These are phyloP conservation scores for Leucosticte australis DNA, from an alignment of 2,113 vertebrate species.

Conservation along the genomic window DNA sequence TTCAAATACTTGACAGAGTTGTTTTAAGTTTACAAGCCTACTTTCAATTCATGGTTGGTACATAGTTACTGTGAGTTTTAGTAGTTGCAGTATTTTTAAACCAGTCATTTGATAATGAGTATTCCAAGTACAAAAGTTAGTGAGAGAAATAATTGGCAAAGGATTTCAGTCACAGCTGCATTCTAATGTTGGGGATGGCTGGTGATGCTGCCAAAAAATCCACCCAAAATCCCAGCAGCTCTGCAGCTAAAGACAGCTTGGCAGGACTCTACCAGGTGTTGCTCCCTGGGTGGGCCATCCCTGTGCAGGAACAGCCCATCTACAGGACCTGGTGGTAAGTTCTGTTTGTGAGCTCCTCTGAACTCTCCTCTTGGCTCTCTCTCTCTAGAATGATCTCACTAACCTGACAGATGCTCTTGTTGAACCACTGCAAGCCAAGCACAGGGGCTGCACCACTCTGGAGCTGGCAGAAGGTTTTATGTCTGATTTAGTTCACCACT, in stretches of 20 bases:
- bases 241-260: not conserved
- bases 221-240: not conserved
- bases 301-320: not conserved
- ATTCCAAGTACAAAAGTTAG: not conserved
- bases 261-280: not conserved
- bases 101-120: not conserved
- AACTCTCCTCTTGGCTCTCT: not conserved
- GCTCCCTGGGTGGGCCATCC: not conserved
- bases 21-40: not conserved
- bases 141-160: not conserved
- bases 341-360: not conserved
- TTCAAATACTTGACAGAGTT: not conserved
- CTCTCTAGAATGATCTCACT: not conserved
- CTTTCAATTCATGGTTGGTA: not conserved
- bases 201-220: not conserved
- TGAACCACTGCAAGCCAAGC: not conserved
- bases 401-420: not conserved
- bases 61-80: not conserved
- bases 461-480: not conserved
- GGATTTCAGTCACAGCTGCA: not conserved
- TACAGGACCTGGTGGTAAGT: not conserved
- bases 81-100: not conserved
- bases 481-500: not conserved
- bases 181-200: not conserved
- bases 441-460: not conserved